Evolutionary conservation across 2,797 vertebrate genomes (phyloP).

Genomic region (Chaetodon trifasciatus): DNA sequence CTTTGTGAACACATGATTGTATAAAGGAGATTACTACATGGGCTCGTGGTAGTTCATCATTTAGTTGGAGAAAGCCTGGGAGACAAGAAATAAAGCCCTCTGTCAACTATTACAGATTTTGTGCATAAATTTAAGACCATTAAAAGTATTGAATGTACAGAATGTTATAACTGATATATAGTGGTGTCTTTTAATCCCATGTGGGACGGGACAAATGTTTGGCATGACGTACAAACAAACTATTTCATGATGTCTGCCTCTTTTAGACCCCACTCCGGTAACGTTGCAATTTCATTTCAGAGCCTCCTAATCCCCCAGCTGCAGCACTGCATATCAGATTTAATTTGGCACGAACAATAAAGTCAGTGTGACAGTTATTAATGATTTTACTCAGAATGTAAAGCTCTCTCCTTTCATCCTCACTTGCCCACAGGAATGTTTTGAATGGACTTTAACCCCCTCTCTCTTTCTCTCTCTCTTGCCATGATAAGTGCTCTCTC

Average conservation of each 20-base stretch:
- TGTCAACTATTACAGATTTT: too few species aligned
- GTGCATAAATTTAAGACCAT: too few species aligned
- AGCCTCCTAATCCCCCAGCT: slow-evolving; percentile 27
- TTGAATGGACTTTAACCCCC: slow-evolving; percentile 42
- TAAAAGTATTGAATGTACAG: too few species aligned
- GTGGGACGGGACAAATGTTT: background rate
- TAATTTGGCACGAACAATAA: slow-evolving; percentile 56
- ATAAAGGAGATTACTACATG: too few species aligned
- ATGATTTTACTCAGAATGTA: slow-evolving; percentile 49
- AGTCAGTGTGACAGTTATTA: slow-evolving; percentile 52
- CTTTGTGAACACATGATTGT: too few species aligned
- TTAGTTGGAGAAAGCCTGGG: background rate
- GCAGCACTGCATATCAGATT: slow-evolving; percentile 44
- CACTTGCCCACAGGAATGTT: slow-evolving; percentile 48
- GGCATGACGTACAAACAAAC: background rate
- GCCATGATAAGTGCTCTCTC: slow-evolving; percentile 41
- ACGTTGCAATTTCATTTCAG: slow-evolving; percentile 33
- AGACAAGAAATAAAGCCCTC: too few species aligned
- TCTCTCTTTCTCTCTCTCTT: slow-evolving; percentile 28
- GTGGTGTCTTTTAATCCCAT: background rate
- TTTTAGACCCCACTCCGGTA: background rate
- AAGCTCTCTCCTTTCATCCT: slow-evolving; percentile 37
- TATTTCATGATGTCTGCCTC: background rate
- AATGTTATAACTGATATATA: background rate
- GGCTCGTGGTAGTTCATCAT: background rate